These are phyloP conservation scores for Alsophila aescularia DNA, from an alignment of 2,888 invertebrate genomes.

Conservation along the genomic window DNA sequence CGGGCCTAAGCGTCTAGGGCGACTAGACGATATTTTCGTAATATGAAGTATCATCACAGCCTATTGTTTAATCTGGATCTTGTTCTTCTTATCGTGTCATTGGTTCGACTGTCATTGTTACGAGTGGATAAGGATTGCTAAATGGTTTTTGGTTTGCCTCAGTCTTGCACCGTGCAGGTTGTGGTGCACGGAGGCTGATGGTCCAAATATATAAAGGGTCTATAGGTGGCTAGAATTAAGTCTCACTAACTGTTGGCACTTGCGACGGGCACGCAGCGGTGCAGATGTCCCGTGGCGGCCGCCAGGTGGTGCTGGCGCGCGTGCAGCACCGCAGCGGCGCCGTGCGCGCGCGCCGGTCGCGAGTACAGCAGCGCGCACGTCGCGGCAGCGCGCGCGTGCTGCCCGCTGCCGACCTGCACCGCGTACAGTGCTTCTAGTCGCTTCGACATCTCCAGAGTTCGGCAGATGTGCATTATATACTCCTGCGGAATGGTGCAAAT, in stretches of 20 bases:
- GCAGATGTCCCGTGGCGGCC: conserved; percentile 87
- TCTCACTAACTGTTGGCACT: conserved; percentile 55
- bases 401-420: conserved; percentile 88
- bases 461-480: conserved; percentile 88
- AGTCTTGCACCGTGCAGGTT: no score
- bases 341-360: conserved; percentile 81
- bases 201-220: no score
- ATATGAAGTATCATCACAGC: no score
- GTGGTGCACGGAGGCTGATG: no score
- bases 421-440: conserved; percentile 89
- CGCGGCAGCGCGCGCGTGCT: conserved; percentile 91
- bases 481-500: conserved; percentile 70
- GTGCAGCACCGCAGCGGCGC: conserved; percentile 82
- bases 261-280: conserved; percentile 72
- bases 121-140: no score
- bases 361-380: conserved; percentile 91
- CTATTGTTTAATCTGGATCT: no score
- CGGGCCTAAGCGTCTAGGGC: no score
- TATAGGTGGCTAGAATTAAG: no score
- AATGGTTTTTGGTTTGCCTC: no score
- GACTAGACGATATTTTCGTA: no score
- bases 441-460: conserved; percentile 87
- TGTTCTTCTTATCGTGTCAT: no score
- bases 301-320: conserved; percentile 83
- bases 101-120: no score